Percentiles rank a stretch among this genome's conserved stretches.
phyloP scores from a whole-genome alignment of 2,797 vertebrate species.

The Halcyon chelicuti region DNA sequence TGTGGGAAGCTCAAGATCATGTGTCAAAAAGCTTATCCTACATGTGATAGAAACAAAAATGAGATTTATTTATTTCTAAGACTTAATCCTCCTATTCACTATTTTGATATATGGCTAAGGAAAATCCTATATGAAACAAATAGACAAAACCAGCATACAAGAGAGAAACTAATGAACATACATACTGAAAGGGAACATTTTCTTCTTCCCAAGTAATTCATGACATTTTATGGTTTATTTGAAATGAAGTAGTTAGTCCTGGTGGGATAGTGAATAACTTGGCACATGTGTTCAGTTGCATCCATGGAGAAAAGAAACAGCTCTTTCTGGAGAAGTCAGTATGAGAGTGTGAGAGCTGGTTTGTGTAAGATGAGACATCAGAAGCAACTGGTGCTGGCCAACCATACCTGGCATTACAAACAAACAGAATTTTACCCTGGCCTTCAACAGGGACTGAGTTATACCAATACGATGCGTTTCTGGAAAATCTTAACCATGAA shows the following conservation, averaged over 20 bases:
- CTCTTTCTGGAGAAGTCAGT: constrained; percentile 41
- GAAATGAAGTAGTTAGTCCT: constrained; percentile 60
- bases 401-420: constrained; percentile 17
- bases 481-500: constrained; percentile 57
- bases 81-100: not conserved
- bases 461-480: constrained; percentile 34
- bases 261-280: constrained; percentile 25
- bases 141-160: not conserved
- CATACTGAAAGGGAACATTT: constrained; percentile 53
- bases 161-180: not conserved
- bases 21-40: not conserved
- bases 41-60: not conserved
- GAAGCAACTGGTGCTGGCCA: constrained; percentile 43
- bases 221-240: constrained; percentile 64
- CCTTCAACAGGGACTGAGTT: not conserved
- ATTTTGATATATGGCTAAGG: constrained; percentile 8
- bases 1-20: not conserved
- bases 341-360: constrained; percentile 19
- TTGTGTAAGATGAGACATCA: not conserved
- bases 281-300: not conserved
- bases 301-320: constrained; percentile 53
- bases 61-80: not conserved
- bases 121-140: constrained; percentile 26
- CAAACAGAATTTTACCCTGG: constrained; percentile 11
- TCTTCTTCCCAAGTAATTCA: constrained; percentile 49